Conservation (phyloP, 53 echinoderm and acorn worm species). For the Patiria pectinifera region DNA sequence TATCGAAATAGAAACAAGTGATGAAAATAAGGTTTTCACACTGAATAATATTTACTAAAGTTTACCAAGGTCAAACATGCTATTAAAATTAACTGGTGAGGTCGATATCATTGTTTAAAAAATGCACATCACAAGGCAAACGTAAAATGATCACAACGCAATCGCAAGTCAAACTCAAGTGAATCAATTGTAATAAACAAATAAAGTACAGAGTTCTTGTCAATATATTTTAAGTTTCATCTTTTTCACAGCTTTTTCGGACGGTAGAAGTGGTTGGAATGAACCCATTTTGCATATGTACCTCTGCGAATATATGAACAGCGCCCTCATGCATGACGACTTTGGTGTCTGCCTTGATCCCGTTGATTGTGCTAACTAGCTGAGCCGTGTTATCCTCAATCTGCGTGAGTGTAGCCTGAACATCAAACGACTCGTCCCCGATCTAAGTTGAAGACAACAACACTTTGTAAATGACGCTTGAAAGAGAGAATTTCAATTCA, state of each 20-base stretch:
- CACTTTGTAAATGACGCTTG: not conserved
- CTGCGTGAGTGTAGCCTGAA: conserved; percentile 61
- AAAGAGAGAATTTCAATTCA: not conserved
- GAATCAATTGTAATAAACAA: no score
- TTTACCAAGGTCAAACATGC: no score
- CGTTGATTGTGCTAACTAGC: conserved; percentile 78
- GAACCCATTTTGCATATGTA: conserved; percentile 4
- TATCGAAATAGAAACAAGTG: not conserved
- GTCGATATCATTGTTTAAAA: no score
- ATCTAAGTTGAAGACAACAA: conserved; percentile 46
- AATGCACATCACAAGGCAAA: no score
- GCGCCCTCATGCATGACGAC: conserved; percentile 85
- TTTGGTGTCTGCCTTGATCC: conserved; percentile 73
- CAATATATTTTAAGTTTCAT: no score
- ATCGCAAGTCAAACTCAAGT: not conserved
- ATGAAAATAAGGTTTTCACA: not conserved
- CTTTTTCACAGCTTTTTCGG: no score
- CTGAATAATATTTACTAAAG: no score
- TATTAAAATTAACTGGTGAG: no score
- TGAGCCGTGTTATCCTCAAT: conserved; percentile 58
- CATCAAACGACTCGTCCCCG: conserved; percentile 69
- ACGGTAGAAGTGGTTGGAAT: no score
- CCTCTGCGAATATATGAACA: conserved; percentile 80
- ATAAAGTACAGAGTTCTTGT: no score
- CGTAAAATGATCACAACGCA: no score